Conservation (phyloP, 2,113 vertebrate genomes). For the Ceyx cyanopectus region DNA sequence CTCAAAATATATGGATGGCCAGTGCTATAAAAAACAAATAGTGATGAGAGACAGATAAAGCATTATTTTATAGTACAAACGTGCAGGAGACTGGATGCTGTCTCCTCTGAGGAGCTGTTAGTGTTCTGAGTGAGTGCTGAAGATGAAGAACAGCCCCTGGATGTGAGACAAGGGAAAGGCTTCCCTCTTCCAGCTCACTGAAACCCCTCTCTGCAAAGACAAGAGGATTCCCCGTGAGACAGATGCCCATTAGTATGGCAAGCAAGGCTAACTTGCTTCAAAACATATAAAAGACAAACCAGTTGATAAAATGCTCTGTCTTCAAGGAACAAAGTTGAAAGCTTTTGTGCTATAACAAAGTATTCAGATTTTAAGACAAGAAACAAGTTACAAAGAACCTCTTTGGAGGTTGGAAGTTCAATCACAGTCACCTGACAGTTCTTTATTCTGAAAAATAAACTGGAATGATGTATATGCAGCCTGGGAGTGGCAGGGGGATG, state of each 20-base stretch:
- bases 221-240: background rate
- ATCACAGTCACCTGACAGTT: background rate
- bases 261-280: background rate
- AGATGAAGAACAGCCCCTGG: background rate
- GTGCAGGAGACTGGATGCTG: background rate
- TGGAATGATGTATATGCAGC: background rate
- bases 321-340: background rate
- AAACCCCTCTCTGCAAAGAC: background rate
- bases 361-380: background rate
- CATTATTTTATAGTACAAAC: background rate
- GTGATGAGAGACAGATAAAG: background rate
- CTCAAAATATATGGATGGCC: background rate
- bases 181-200: background rate
- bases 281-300: background rate
- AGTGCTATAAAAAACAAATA: background rate
- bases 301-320: background rate
- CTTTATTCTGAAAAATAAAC: background rate
- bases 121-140: background rate
- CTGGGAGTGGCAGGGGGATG: background rate
- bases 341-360: background rate
- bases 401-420: background rate
- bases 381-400: background rate
- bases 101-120: background rate
- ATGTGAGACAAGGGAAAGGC: background rate
- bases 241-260: background rate